Conservation (phyloP, 2,888 invertebrate species). For the Himalopsyche tibetana region DNA sequence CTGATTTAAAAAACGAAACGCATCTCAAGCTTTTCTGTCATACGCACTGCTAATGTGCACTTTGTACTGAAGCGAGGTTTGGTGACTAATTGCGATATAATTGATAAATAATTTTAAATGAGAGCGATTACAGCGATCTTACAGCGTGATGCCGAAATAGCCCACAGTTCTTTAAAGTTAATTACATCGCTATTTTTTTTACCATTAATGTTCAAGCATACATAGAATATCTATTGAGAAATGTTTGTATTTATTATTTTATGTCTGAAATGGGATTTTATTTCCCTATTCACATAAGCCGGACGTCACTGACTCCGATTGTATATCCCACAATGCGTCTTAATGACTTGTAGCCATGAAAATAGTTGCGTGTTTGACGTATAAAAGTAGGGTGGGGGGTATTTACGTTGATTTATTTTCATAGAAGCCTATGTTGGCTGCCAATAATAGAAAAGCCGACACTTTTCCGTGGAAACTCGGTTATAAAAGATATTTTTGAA, state of each 20-base stretch:
- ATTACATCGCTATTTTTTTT: too few species aligned
- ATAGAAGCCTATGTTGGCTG: not conserved
- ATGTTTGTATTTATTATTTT: not conserved
- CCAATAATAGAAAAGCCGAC: slow-evolving; percentile 14
- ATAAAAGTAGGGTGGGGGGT: not conserved
- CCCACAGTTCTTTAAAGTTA: too few species aligned
- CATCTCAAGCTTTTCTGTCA: too few species aligned
- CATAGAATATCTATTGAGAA: too few species aligned
- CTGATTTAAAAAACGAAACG: too few species aligned
- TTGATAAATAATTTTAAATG: too few species aligned
- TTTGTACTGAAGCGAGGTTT: too few species aligned
- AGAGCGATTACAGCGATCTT: too few species aligned
- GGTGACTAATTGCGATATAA: too few species aligned
- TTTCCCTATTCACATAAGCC: not conserved
- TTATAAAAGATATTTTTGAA: not conserved
- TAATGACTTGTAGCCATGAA: slow-evolving; percentile 17
- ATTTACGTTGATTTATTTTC: slow-evolving; percentile 24
- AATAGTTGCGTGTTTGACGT: slow-evolving; percentile 31
- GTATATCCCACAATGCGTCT: not conserved
- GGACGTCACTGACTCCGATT: not conserved
- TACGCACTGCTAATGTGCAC: too few species aligned
- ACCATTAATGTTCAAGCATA: not conserved
- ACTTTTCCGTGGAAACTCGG: slow-evolving; percentile 17
- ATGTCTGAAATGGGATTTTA: not conserved
- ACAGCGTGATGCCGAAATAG: too few species aligned